Evolutionary conservation across 2,113 vertebrate species (phyloP).

Genomic region (Sphyrna mokarran): DNA sequence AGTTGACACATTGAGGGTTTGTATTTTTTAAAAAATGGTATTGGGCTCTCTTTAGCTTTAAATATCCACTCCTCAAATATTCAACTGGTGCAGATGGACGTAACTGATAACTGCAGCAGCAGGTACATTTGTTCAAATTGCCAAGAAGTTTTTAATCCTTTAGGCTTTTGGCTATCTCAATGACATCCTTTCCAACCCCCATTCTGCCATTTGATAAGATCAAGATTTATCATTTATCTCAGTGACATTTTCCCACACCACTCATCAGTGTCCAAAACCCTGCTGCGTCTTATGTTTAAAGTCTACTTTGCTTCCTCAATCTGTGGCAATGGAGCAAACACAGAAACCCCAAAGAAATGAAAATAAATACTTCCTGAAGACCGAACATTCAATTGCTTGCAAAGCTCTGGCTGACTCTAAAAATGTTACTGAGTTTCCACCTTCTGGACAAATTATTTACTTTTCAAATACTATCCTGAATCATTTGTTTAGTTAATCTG

Average conservation of each 20-base stretch:
- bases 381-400: background rate
- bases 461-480: background rate
- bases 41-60: background rate
- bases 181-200: background rate
- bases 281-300: background rate
- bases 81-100: background rate
- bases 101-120: background rate
- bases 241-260: no score
- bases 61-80: constrained; percentile 10
- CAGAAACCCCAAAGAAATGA: background rate
- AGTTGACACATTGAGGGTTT: background rate
- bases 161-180: background rate
- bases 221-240: no score
- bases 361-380: background rate
- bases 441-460: background rate
- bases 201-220: no score
- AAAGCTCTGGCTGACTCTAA: background rate
- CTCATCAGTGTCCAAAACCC: no score
- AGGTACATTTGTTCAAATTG: background rate
- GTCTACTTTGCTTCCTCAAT: background rate
- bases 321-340: background rate
- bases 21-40: background rate
- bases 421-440: background rate
- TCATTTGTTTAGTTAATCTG: background rate
- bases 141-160: background rate